Percentiles rank a stretch among this genome's conserved stretches.
Evolutionary conservation across 2,797 vertebrate genomes (phyloP).

Genomic region (Psittacula echo): DNA sequence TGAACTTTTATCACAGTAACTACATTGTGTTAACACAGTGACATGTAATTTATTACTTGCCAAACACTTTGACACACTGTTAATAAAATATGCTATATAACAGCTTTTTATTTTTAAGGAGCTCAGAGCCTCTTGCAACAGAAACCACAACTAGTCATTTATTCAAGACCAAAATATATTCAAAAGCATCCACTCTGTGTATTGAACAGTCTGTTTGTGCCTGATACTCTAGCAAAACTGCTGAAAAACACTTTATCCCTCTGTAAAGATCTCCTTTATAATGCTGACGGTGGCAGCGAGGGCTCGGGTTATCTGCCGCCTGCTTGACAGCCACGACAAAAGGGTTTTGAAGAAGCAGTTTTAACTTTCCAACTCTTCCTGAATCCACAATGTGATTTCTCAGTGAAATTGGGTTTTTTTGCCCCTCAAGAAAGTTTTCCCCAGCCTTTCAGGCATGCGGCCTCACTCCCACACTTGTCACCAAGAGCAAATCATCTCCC

Average conservation of each 20-base stretch:
- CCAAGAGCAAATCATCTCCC: accelerated
- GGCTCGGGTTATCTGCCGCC: background rate
- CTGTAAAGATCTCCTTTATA: background rate
- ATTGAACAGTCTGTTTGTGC: background rate
- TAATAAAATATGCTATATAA: background rate
- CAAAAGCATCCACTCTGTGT: background rate
- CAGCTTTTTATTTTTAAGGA: background rate
- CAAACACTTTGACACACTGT: background rate
- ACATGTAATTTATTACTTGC: background rate
- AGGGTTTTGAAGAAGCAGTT: background rate
- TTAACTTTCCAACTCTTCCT: background rate
- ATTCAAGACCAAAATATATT: background rate
- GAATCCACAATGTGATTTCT: background rate
- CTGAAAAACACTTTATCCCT: background rate
- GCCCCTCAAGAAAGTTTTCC: background rate
- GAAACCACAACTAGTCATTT: background rate
- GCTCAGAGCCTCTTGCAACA: background rate
- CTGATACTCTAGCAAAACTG: background rate
- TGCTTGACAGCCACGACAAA: background rate
- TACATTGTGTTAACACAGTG: background rate
- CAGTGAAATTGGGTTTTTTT: no score
- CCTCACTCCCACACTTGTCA: background rate
- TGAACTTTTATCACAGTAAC: background rate
- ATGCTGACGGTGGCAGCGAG: background rate
- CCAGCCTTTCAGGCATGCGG: accelerated